Conservation (phyloP, 2,113 vertebrate genomes). For the Mobula hypostoma region DNA sequence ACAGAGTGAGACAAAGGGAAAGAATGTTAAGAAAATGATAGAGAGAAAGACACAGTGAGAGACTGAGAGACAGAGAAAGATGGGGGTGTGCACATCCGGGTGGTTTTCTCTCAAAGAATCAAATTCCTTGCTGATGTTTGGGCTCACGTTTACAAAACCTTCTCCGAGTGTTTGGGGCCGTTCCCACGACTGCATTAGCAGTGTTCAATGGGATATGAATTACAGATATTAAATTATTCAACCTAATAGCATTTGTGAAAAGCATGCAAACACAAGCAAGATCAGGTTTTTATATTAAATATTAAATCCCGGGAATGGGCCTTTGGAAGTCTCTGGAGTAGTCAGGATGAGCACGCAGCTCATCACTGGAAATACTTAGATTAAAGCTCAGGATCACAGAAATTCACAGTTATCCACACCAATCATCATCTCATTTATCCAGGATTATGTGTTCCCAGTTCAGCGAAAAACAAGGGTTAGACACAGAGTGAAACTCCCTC, state of each 20-base stretch:
- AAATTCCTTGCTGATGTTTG: neutral
- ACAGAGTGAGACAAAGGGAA: neutral
- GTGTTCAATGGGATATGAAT: neutral
- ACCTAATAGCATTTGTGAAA: neutral
- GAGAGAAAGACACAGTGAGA: neutral
- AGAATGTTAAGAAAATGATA: neutral
- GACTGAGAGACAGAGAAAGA: neutral
- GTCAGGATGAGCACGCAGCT: neutral
- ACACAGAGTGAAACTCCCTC: neutral
- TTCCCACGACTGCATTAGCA: neutral
- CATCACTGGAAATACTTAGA: neutral
- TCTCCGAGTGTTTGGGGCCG: neutral
- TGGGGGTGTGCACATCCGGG: neutral
- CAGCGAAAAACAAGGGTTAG: neutral
- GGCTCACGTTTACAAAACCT: neutral
- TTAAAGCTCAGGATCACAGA: neutral
- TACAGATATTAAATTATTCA: neutral
- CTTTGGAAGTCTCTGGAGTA: neutral
- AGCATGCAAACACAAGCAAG: neutral
- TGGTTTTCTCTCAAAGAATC: neutral
- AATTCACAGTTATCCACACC: neutral
- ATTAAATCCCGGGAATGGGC: neutral
- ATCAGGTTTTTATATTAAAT: neutral
- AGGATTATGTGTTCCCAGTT: neutral
- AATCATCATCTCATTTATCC: neutral